These are phyloP conservation scores for Apodemia hepburni DNA, from an alignment of 2,888 invertebrate species.

Conservation along the genomic window DNA sequence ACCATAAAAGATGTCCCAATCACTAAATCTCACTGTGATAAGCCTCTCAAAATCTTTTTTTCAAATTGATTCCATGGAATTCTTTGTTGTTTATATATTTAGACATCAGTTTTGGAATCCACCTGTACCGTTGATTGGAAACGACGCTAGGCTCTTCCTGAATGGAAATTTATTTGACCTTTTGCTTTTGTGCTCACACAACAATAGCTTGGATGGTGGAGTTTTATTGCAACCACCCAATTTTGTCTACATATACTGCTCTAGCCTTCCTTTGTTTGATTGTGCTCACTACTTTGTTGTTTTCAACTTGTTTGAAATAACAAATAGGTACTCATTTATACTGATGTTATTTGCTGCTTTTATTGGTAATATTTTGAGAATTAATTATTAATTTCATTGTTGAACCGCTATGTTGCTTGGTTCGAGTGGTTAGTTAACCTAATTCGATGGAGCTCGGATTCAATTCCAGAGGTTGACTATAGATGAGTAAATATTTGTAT, in stretches of 20 bases:
- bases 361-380: too few species aligned
- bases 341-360: not conserved
- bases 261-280: constrained; percentile 6
- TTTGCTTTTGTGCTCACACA: not conserved
- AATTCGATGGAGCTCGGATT: too few species aligned
- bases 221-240: constrained; percentile 3
- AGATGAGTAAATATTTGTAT: too few species aligned
- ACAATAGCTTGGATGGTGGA: not conserved
- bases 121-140: constrained; percentile 10
- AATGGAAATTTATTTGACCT: constrained; percentile 14
- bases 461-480: too few species aligned
- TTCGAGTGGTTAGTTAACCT: too few species aligned
- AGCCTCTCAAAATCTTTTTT: too few species aligned
- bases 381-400: too few species aligned
- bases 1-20: too few species aligned
- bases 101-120: not conserved
- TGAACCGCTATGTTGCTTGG: too few species aligned
- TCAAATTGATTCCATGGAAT: too few species aligned
- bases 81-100: too few species aligned
- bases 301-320: not conserved
- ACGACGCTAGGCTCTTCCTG: constrained; percentile 9
- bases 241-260: not conserved
- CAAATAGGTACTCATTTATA: not conserved
- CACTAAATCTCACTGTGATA: too few species aligned
- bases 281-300: constrained; percentile 6